Evolutionary conservation across 2,113 vertebrate genomes (phyloP).

Genomic region (Pelodiscus sinensis): DNA sequence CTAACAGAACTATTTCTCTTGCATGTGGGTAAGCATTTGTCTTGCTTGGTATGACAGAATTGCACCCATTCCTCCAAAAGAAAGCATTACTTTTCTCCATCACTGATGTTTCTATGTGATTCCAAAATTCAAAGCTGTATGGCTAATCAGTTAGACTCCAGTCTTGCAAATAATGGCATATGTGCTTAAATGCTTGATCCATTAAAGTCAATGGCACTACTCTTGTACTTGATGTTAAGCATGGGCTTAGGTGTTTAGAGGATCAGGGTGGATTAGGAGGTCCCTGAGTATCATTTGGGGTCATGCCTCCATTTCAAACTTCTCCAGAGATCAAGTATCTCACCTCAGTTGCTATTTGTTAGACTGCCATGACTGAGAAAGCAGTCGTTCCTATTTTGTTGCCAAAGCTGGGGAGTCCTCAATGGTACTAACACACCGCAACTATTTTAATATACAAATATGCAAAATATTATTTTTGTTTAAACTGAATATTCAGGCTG

Average conservation of each 20-base stretch:
- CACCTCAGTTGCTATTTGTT: background rate
- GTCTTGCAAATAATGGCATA: background rate
- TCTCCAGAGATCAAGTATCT: background rate
- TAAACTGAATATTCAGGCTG: background rate
- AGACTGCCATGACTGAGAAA: background rate
- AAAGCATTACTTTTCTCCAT: background rate
- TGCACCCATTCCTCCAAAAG: constrained; percentile 2
- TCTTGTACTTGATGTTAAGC: background rate
- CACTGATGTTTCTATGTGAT: background rate
- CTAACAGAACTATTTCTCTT: background rate
- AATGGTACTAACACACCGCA: background rate
- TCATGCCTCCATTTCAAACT: background rate
- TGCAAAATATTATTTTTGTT: background rate
- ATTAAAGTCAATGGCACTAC: background rate
- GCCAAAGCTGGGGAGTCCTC: background rate
- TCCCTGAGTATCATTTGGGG: background rate
- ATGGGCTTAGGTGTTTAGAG: background rate
- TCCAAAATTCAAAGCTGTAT: background rate
- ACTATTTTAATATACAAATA: background rate
- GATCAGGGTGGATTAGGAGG: background rate
- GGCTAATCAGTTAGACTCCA: background rate
- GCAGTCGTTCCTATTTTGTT: background rate
- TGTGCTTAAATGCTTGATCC: background rate
- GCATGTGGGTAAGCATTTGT: background rate
- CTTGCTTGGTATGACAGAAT: constrained; percentile 8